phyloP scores from a whole-genome alignment of 2,797 vertebrate species.

The Takifugu ocellatus region DNA sequence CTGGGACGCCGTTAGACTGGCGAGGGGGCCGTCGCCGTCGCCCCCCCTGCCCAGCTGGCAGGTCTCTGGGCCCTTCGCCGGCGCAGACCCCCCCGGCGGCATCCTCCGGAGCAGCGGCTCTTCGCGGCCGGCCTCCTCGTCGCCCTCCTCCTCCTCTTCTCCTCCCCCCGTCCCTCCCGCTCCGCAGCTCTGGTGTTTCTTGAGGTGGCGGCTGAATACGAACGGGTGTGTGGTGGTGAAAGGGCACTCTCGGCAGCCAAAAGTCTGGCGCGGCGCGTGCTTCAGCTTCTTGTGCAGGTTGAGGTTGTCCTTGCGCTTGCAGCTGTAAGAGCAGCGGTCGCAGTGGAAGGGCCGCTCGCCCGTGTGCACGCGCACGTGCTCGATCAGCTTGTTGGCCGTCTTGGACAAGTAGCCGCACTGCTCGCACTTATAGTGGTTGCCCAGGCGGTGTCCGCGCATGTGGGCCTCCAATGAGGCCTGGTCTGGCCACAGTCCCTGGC shows the following conservation, averaged over 20 bases:
- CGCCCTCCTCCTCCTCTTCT: conserved; percentile 51
- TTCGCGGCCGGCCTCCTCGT: conserved; percentile 65
- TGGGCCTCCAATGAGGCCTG: conserved; percentile 97
- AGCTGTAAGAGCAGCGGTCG: conserved; percentile 99
- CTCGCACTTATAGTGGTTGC: conserved; percentile 99
- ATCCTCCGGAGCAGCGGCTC: conserved; percentile 69
- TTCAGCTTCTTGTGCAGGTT: conserved; percentile 99
- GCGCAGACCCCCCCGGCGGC: conserved; percentile 41
- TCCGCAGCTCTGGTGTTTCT: conserved; percentile 86
- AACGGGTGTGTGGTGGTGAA: conserved; percentile 98
- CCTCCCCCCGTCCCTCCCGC: conserved; percentile 34
- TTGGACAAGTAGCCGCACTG: conserved; percentile 99
- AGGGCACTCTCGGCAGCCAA: conserved; percentile 93
- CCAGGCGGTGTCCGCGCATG: conserved; percentile 95
- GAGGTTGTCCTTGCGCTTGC: conserved; percentile 99
- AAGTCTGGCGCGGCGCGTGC: conserved; percentile 94
- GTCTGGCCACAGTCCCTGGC: conserved; percentile 94
- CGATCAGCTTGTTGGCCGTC: conserved; percentile 99
- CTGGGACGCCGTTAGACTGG: conserved; percentile 91
- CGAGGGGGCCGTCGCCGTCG: conserved; percentile 84
- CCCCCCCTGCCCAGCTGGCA: conserved; percentile 70
- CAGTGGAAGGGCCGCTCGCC: conserved; percentile 99
- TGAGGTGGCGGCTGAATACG: conserved; percentile 96
- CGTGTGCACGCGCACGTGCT: conserved; percentile 98
- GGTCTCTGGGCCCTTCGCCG: conserved; percentile 40